Percentiles rank a stretch among this genome's conserved stretches.
Evolutionary conservation across 2,113 vertebrate genomes (phyloP).

Genomic region (Sterrhoptilus dennistouni): DNA sequence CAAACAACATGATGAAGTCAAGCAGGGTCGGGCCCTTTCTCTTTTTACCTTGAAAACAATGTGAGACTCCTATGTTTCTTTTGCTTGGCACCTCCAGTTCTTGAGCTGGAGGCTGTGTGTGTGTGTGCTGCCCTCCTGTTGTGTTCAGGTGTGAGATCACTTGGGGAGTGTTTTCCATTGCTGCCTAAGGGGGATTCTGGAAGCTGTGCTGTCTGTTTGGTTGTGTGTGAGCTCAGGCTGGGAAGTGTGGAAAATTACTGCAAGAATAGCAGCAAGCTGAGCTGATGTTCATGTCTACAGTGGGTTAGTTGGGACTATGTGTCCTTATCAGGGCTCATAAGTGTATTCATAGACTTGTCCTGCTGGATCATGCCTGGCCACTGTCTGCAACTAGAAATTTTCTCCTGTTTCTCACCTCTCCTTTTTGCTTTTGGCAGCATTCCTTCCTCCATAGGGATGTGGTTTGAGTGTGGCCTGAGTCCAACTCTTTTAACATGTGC

Average conservation of each 20-base stretch:
- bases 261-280: background rate
- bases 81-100: background rate
- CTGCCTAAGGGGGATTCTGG: background rate
- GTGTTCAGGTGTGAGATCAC: background rate
- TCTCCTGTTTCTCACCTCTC: background rate
- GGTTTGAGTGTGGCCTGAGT: background rate
- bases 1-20: slow-evolving; percentile 21
- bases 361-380: background rate
- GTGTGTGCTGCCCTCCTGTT: background rate
- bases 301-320: background rate
- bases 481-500: background rate
- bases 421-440: background rate
- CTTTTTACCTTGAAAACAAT: slow-evolving; percentile 30
- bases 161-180: background rate
- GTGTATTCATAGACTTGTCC: background rate
- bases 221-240: background rate
- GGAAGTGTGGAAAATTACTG: background rate
- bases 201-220: background rate
- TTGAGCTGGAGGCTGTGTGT: background rate
- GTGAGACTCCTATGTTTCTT: slow-evolving; percentile 4
- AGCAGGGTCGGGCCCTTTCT: background rate
- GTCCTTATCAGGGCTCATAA: background rate
- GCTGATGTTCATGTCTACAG: background rate
- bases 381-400: background rate
- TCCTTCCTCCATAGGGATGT: background rate